Conservation (phyloP, 2,113 vertebrate species). For the Felis chaus region DNA sequence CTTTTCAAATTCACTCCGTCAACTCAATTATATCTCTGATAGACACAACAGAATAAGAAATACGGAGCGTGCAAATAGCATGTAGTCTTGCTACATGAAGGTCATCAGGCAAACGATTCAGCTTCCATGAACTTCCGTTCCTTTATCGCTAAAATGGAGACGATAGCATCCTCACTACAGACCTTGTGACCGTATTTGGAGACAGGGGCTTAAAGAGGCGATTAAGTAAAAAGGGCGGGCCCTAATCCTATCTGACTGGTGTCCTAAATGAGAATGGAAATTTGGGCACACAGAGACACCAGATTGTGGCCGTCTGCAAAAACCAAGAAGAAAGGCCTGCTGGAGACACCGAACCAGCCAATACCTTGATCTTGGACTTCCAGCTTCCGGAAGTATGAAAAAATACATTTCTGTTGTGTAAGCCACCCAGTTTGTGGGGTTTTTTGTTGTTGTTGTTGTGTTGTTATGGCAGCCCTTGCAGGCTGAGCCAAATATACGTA, state of each 20-base stretch:
- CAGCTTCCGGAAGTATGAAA: background rate
- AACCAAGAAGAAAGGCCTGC: background rate
- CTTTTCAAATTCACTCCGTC: background rate
- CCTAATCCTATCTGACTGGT: background rate
- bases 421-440: background rate
- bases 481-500: background rate
- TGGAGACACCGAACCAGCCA: background rate
- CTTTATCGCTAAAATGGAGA: background rate
- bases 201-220: background rate
- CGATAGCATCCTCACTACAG: background rate
- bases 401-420: background rate
- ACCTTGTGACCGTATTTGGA: background rate
- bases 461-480: background rate
- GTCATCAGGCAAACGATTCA: background rate
- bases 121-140: background rate
- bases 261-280: background rate
- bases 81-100: background rate
- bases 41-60: background rate
- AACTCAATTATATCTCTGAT: background rate
- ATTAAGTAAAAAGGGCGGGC: background rate
- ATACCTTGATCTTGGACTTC: background rate
- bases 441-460: background rate
- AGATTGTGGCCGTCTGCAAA: background rate
- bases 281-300: background rate
- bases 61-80: fast-evolving